Evolutionary conservation across 2,113 vertebrate genomes (phyloP), one percentile per base, ranked within the genome.

Genomic region (Takifugu bimaculatus): DNA sequence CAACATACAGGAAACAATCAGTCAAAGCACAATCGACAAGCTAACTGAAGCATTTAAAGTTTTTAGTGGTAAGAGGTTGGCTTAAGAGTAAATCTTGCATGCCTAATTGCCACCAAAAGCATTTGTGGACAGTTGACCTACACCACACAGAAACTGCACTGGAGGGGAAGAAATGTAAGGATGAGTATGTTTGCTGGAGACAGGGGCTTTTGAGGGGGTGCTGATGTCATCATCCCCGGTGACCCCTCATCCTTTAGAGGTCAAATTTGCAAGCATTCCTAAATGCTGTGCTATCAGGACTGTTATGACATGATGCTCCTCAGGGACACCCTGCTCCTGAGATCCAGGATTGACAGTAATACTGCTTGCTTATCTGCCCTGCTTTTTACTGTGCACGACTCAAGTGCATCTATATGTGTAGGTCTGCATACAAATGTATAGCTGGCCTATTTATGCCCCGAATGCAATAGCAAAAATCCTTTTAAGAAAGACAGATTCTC

Each of bases 271-370:
- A 76, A 70, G 83, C 81, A 85, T 87, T 88, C 76, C 80, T 85
- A 79, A 85, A 85, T 72, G 78, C 75, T 79, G 63, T 67, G 85
- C 87, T 88, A 89, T 85, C 82, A 88, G 67, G 64, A 63, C 80
- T 83, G 78, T 84, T 85, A 87, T 89, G 84, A 87, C 84, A 89
- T 72, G 76, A 80, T 80, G 80, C 63, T 85, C 87, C 75, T 77
- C 48, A 55, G 80, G 78, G 86, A 89, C 76, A 59, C 68, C 56
- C 81, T 83, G 80, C 76, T 80, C 70, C 64, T 71, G 63, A 74
- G 73, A 79, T 82, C 75, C 75, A 78, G 77, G 65, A 49, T 66
- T 65, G 82, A 70, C 56, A 68, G 75, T 67, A 81, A 82, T 54
- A 69, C 53, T 59, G 78, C 66, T 67, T 84, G 72, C 71, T 61